phyloP scores from a whole-genome alignment of 2,888 invertebrate species.

The Boloria selene region DNA sequence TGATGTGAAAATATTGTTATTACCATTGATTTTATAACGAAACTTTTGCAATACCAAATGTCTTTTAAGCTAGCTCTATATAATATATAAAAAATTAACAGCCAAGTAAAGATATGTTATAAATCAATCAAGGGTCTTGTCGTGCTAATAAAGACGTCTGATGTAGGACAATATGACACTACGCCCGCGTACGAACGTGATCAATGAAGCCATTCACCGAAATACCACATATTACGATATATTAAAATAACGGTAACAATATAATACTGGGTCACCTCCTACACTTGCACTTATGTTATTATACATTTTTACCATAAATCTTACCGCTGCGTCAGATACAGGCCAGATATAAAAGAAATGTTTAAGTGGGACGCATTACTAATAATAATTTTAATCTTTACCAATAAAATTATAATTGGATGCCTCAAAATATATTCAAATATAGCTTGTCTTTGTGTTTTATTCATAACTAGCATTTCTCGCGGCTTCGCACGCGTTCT shows the following conservation, averaged over 20 bases:
- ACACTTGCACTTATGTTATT: constrained; percentile 1
- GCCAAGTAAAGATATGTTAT: constrained; percentile 12
- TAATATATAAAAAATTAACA: constrained; percentile 17
- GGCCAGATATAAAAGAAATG: too few species aligned
- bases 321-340: too few species aligned
- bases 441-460: too few species aligned
- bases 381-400: too few species aligned
- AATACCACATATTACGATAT: background rate
- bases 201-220: constrained; percentile 6
- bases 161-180: constrained; percentile 24
- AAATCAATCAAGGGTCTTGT: constrained; percentile 16
- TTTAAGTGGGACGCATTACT: too few species aligned
- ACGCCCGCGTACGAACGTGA: constrained; percentile 12
- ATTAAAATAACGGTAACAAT: background rate
- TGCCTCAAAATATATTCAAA: too few species aligned
- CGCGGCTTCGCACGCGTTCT: too few species aligned
- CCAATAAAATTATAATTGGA: too few species aligned
- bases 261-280: constrained; percentile 7
- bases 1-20: too few species aligned
- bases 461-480: too few species aligned
- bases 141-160: constrained; percentile 29
- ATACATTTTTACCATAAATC: too few species aligned
- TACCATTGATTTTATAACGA: background rate
- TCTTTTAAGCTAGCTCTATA: background rate
- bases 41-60: background rate